Percentiles rank a stretch among this genome's conserved stretches.
Conservation (phyloP, 1,140 invertebrate species). For the Drosophila novamexicana region DNA sequence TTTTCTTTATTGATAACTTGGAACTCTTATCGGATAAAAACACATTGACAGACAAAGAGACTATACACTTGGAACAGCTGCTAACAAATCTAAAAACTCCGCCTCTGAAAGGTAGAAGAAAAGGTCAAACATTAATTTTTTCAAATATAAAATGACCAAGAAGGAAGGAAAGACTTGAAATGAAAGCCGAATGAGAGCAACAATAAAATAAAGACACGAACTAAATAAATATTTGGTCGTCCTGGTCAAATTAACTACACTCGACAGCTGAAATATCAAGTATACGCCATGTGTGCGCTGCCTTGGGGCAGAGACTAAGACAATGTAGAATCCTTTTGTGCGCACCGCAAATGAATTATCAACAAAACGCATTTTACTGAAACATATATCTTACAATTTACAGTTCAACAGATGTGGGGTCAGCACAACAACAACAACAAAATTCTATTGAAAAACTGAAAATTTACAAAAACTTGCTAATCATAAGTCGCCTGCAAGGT, state of each 20-base stretch:
- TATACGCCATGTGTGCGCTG: conserved; percentile 28
- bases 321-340: conserved; percentile 29
- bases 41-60: background rate
- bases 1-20: background rate
- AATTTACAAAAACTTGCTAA: conserved; percentile 41
- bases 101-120: conserved; percentile 9
- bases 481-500: conserved; percentile 18
- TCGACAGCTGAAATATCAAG: conserved; percentile 20
- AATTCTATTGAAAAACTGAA: conserved; percentile 10
- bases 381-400: conserved; percentile 31
- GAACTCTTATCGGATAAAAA: background rate
- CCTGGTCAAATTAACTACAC: conserved; percentile 22
- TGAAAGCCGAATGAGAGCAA: background rate
- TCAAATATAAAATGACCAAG: background rate
- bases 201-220: conserved; percentile 13
- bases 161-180: background rate
- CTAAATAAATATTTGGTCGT: conserved; percentile 41
- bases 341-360: conserved; percentile 15
- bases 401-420: conserved; percentile 33
- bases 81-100: background rate
- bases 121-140: background rate
- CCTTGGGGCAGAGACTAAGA: conserved; percentile 1
- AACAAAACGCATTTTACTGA: background rate
- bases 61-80: background rate
- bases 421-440: background rate